These are phyloP conservation scores for Tamias sibiricus DNA, from an alignment of 2,113 vertebrate species.

Conservation along the genomic window DNA sequence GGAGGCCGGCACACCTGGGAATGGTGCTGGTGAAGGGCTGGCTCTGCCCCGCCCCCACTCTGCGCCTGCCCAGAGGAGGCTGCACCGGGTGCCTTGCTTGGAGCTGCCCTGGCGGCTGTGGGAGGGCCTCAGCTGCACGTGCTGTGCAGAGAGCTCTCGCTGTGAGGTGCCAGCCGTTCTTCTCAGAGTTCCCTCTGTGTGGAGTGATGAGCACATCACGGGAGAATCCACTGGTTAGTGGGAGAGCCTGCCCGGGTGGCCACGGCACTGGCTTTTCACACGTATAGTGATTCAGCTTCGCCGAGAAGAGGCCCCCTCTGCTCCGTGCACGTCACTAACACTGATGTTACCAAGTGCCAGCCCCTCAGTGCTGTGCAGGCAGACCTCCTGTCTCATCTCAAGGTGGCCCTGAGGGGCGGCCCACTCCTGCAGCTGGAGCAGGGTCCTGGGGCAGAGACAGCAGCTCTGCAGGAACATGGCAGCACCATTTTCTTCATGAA, in stretches of 20 bases:
- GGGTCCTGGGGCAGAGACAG: neutral
- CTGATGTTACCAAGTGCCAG: neutral
- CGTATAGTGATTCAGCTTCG: neutral
- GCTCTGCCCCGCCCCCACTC: too few species aligned
- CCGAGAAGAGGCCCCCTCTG: neutral
- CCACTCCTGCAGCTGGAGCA: neutral
- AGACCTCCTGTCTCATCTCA: neutral
- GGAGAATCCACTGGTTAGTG: neutral
- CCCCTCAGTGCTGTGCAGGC: fast-evolving
- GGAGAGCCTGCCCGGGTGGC: neutral
- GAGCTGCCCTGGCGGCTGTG: neutral
- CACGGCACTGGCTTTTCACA: neutral
- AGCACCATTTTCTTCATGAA: neutral
- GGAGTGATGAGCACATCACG: neutral
- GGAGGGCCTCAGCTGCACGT: too few species aligned
- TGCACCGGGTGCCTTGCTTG: too few species aligned
- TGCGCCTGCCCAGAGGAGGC: neutral
- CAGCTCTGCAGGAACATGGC: fast-evolving
- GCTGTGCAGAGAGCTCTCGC: neutral
- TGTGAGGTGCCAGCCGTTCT: neutral
- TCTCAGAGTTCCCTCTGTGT: fast-evolving
- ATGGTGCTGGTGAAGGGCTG: neutral
- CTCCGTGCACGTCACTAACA: fast-evolving
- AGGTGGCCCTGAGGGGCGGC: neutral
- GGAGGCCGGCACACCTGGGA: fast-evolving